Conservation (phyloP, 1,140 invertebrate genomes). For the Drosophila subobscura region DNA sequence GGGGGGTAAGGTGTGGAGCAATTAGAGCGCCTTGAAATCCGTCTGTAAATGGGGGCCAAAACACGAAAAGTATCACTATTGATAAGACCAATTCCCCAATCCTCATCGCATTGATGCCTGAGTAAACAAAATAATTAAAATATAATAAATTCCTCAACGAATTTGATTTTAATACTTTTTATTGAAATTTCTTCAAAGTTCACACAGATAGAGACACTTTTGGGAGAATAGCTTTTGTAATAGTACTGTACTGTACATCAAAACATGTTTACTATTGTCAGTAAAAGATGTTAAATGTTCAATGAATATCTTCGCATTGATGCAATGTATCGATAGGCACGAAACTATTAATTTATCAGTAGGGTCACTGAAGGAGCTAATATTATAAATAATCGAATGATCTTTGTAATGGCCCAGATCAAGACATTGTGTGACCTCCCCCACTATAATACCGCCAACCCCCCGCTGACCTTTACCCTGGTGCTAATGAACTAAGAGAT, state of each 20-base stretch:
- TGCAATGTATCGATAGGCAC: too few relatives aligned
- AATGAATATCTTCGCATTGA: too few relatives aligned
- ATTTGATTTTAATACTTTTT: conserved; percentile 24
- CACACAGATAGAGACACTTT: background rate
- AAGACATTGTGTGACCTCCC: conserved; percentile 16
- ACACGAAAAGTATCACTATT: conserved; percentile 20
- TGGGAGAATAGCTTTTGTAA: too few relatives aligned
- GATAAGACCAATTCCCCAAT: conserved; percentile 29
- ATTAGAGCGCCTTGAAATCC: conserved; percentile 54
- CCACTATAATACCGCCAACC: background rate
- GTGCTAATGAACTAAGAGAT: conserved; percentile 13
- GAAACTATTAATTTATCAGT: too few relatives aligned
- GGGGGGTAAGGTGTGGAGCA: conserved; percentile 14
- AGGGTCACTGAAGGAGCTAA: too few relatives aligned
- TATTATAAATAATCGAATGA: background rate
- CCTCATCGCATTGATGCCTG: conserved; percentile 18
- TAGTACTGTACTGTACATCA: too few relatives aligned
- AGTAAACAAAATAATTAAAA: conserved; percentile 55
- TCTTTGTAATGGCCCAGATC: background rate
- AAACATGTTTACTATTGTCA: too few relatives aligned
- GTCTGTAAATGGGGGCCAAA: background rate
- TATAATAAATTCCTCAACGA: conserved; percentile 16
- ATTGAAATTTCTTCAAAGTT: conserved; percentile 6
- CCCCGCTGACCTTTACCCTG: conserved; percentile 16
- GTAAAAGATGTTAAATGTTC: too few relatives aligned